Conservation (phyloP, 2,888 invertebrate genomes). For the Aplocera efformata region DNA sequence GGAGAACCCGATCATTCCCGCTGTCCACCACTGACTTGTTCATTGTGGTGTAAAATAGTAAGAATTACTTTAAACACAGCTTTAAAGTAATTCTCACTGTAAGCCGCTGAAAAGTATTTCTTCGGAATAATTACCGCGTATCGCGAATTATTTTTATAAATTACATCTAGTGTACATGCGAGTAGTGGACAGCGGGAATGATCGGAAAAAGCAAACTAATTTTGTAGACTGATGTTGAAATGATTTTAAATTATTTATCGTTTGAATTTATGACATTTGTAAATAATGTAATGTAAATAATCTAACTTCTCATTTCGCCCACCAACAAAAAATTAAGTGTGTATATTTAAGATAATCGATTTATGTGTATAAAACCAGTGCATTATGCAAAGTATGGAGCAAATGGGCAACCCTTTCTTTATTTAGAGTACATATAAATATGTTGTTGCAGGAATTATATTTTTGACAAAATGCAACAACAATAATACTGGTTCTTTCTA, state of each 20-base stretch:
- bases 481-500: neutral
- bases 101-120: too few species aligned
- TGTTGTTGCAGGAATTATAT: conserved; percentile 6
- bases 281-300: conserved; percentile 49
- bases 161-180: too few species aligned
- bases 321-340: conserved; percentile 51
- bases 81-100: too few species aligned
- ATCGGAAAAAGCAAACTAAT: conserved; percentile 36
- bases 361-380: conserved; percentile 35
- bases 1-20: too few species aligned
- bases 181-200: too few species aligned
- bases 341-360: conserved; percentile 35
- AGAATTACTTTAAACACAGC: too few species aligned
- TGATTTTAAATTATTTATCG: conserved; percentile 68
- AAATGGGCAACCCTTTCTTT: neutral
- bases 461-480: conserved; percentile 17
- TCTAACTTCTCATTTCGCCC: conserved; percentile 64
- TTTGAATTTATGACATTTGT: conserved; percentile 52
- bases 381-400: conserved; percentile 22
- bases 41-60: too few species aligned
- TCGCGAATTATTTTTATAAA: too few species aligned
- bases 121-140: too few species aligned
- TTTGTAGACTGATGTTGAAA: conserved; percentile 49
- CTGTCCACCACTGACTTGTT: too few species aligned
- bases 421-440: conserved; percentile 2